Evolutionary conservation across 2,113 vertebrate species (phyloP), one percentile per base, ranked within the genome.

Genomic region (Poeciliopsis occidentalis): DNA sequence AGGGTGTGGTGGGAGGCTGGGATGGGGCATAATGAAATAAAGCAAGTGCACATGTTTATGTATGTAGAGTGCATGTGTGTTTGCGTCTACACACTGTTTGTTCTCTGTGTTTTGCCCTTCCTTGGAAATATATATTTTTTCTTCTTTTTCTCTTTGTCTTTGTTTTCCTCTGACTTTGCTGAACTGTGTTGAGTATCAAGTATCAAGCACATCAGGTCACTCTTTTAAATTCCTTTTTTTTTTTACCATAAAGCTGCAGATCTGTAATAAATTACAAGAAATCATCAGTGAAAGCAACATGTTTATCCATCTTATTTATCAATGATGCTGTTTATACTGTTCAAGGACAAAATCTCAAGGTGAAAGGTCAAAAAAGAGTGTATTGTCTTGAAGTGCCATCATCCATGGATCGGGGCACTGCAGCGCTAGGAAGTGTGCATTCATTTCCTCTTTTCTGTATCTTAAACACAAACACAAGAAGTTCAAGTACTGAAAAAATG

Each of bases 41-140:
- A 73, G 68, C 76, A 64, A 79, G 54, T 75, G 57, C 34, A 62
- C 39, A 66, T 87, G 63, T 85, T 75, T 81, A 82, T 83, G 76
- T 41, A 76, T 72, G 39, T 67, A 60, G 41, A 75, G 63, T 47
- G 34, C 61, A 4, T 30, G 60, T 64, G 19, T 41, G 30, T 76
- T 67, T 71, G 41, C 32, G 32, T 39, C 73, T 6, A 15, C 24
- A 34, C 24, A 37, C 26, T 13, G n/a, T 61, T 67, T 62, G 34
- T 27, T 68, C 34, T 32, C 12, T 22, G n/a, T 2, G 12, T 31
- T 39, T 47, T 39, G 19, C 7, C 30, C 60, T 39, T 41, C 12
- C 6, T 24, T 51, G 22, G 32, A 75, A 57, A 66, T 34, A 47
- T 0, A 27, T 27, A 27, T 26, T 47, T 26, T 47, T 47, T 8